Base-by-base conservation (phyloP, 1,140 invertebrate genomes). In the Meteorus sp. region DNA sequence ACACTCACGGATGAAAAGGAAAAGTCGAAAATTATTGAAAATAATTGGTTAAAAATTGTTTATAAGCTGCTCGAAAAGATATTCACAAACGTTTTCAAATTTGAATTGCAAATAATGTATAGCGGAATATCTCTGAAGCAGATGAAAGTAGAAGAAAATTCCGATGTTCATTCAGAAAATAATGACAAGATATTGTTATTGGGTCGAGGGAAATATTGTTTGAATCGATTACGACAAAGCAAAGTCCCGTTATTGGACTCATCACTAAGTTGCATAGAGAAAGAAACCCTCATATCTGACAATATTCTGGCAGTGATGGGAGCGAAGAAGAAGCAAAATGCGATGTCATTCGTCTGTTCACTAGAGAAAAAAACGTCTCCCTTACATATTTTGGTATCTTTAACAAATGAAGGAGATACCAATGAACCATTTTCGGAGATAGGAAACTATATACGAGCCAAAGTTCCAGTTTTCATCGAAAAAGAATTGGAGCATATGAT, bases 151-250 rank as follows among this genome's bases (percentile, higher is more conserved):
- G 64, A 73, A 0, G 25, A 51, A 11, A 23, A 64, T 1, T 77
- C 74, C 3, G 70, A 77, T 52, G 73, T 76, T 3, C 73, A 76
- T 29, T 65, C 70, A 0, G 73, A 69, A 11, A 56, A 64, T 11
- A 44, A 69, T 11, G 31, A 69, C 0, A 65, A 66, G 39, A 37
- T 69, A 33, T 27, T 44, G 1, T 57, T 76, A 2, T 39, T 47
- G 3, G 78, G 74, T 33, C 56, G 22, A 0, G 70, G 76, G 3
- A 48, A 64, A 5, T 58, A 68, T 33, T 66, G 61, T 22, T 45
- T 74, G 5, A 75, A 72, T 69, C 25, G 7, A 2, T 52, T 66
- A 6, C 66, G 77, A 31, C 74, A 68, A 58, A 45, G 17, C 3
- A 59, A 54, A 17, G 45, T 50, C 17, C 17, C 25, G 5, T 50